phyloP scores from a whole-genome alignment of 23 tunicate genomes.

The Halocynthia roretzi region DNA sequence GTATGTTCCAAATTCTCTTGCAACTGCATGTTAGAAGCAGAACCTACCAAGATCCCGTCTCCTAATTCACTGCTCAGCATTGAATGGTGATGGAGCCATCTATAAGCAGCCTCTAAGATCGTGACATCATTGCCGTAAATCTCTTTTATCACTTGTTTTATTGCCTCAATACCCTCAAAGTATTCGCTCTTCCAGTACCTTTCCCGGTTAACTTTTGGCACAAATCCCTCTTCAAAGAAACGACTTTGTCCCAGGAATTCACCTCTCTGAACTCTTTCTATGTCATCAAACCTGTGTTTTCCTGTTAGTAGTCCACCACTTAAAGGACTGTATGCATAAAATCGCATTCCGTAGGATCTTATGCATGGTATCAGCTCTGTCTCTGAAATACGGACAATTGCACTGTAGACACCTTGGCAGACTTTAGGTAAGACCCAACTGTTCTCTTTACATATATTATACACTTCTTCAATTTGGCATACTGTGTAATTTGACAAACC shows the following conservation, averaged over 20 bases:
- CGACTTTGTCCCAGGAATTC: slow-evolving; percentile 16
- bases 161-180: slow-evolving; percentile 43
- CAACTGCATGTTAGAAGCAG: slow-evolving; percentile 34
- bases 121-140: slow-evolving; percentile 35
- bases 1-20: slow-evolving; percentile 17
- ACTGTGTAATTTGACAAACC: slow-evolving; percentile 76
- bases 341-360: slow-evolving; percentile 43
- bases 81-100: slow-evolving; percentile 80
- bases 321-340: slow-evolving; percentile 75
- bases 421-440: slow-evolving; percentile 64
- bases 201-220: slow-evolving; percentile 30
- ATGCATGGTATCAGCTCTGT: slow-evolving; percentile 67
- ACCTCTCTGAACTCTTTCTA: slow-evolving; percentile 17
- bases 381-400: slow-evolving; percentile 47
- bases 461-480: slow-evolving; percentile 67
- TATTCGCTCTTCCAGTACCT: slow-evolving; percentile 54
- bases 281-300: slow-evolving; percentile 69
- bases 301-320: slow-evolving; percentile 77
- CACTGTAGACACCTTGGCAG: slow-evolving; percentile 77
- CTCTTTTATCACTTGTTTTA: slow-evolving; percentile 25
- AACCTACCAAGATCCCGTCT: slow-evolving; percentile 69
- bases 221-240: slow-evolving; percentile 29
- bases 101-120: slow-evolving; percentile 51
- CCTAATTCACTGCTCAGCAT: slow-evolving; percentile 28
- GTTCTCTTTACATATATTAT: slow-evolving; percentile 44